Evolutionary conservation across 2,888 invertebrate species (phyloP).

Genomic region (Leucophenga maculata): DNA sequence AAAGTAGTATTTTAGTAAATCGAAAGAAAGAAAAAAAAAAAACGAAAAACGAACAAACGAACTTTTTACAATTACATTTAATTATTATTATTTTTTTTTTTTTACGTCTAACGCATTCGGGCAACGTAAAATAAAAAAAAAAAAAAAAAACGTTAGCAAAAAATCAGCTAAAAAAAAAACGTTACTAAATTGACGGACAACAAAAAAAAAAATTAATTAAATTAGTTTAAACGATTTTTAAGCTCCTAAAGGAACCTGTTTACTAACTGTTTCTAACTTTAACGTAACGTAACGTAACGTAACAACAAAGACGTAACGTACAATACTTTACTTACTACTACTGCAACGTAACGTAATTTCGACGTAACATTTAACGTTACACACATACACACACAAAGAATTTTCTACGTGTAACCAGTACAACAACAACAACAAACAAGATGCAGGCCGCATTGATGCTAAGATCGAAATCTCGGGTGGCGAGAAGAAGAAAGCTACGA

Average conservation of each 20-base stretch:
- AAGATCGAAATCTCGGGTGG: conserved; percentile 90
- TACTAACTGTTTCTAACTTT: conserved; percentile 42
- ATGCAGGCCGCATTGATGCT: conserved; percentile 96
- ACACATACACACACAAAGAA: conserved; percentile 1
- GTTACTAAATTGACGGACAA: conserved; percentile 14
- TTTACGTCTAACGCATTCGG: conserved; percentile 36
- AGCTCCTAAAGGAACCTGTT: conserved; percentile 68
- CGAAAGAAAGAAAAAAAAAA: too few relatives aligned
- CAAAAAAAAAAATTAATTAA: conserved; percentile 4
- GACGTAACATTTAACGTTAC: conserved; percentile 26
- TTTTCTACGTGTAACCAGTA: conserved; percentile 44
- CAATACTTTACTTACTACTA: conserved; percentile 25
- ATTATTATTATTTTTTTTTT: conserved; percentile 39
- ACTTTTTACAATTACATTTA: conserved; percentile 34
- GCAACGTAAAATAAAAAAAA: conserved; percentile 24
- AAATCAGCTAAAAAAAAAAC: conserved; percentile 40
- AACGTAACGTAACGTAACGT: conserved; percentile 21
- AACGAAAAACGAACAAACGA: conserved; percentile 27
- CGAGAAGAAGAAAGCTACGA: conserved; percentile 83
- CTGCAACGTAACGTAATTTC: conserved; percentile 34
- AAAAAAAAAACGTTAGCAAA: conserved; percentile 31
- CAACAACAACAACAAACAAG: conserved; percentile 62
- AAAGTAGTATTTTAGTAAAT: conserved; percentile 32
- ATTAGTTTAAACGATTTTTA: conserved; percentile 64
- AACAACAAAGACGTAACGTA: conserved; percentile 12